Base-by-base conservation (phyloP, 2,888 invertebrate genomes). In the Ligdia adustata region DNA sequence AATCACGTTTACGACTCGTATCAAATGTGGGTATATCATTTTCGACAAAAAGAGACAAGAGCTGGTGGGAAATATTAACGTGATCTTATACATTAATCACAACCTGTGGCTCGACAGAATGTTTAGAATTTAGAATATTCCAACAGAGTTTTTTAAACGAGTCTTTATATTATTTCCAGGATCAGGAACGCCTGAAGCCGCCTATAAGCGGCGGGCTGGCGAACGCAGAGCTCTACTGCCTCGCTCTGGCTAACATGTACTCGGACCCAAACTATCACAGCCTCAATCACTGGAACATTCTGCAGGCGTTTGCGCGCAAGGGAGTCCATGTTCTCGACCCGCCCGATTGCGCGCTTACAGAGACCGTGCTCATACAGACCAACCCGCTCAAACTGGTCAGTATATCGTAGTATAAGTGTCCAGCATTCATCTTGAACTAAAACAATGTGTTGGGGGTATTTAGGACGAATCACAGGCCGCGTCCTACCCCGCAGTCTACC, bases 181-280 rank as follows among this genome's bases (percentile, higher is more conserved):
- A 97, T 77, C 96, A 96, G 85, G 97, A 97, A 83, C 97, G 97
- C 82, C 92, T 98, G 69, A 98, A 98, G 87, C 98, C 98, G 39
- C 95, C 95, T 77, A 95, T 99, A 77, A 94, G 96, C 57, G 97
- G 97, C 66, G 94, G 95, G 40, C 91, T 99, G 77, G 97, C 98
- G 67, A 98, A 96, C 90, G 98, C 98, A 62, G 98, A 98, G 84
- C 92, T 98, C 57, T 98, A 98, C 91, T 98, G 98, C 89, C 92
- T 96, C 82, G 97, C 98, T 48, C 91, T 98, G 82, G 96, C 96
- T 68, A 97, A 97, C 91, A 96, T 98, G 91, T 98, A 98, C 91
- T 96, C 97, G 57, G 98, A 98, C 91, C 98, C 97, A 53, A 97
- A 97, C 90, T 98, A 97, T 91, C 96, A 97, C 92, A 97, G 96